Percentiles rank a stretch among this genome's conserved stretches.
phyloP scores from a whole-genome alignment of 1,140 invertebrate species.

The Grapholita molesta region DNA sequence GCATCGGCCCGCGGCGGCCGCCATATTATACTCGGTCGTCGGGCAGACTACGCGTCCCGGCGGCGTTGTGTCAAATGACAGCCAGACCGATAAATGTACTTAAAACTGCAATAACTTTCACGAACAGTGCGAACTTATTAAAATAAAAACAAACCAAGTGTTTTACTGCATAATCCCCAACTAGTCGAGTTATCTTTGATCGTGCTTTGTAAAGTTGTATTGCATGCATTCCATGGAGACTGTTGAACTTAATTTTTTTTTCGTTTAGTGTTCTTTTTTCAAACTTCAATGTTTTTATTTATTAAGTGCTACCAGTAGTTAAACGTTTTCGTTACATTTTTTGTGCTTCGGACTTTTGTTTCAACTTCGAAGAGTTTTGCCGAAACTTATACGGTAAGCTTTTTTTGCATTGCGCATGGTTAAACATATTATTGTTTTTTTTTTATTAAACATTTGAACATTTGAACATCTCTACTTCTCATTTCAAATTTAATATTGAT shows the following conservation, averaged over 20 bases:
- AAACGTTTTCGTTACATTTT: slow-evolving; percentile 27
- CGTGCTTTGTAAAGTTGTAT: slow-evolving; percentile 53
- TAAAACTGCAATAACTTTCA: slow-evolving; percentile 44
- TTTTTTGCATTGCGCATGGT: slow-evolving; percentile 13
- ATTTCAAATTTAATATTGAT: neutral
- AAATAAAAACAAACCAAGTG: slow-evolving; percentile 43
- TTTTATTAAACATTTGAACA: neutral
- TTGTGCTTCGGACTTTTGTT: slow-evolving; percentile 49
- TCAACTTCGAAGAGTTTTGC: slow-evolving; percentile 49
- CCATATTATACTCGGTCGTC: slow-evolving; percentile 61
- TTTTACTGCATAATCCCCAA: slow-evolving; percentile 30
- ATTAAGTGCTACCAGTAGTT: slow-evolving; percentile 29
- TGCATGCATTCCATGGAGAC: slow-evolving; percentile 71
- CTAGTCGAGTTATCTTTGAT: slow-evolving; percentile 21
- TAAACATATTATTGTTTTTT: slow-evolving; percentile 18
- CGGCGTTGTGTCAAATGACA: slow-evolving; percentile 57
- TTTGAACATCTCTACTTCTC: neutral
- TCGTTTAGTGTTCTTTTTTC: slow-evolving; percentile 63
- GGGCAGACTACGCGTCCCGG: slow-evolving; percentile 36
- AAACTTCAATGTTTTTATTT: slow-evolving; percentile 54
- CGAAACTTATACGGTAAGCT: slow-evolving; percentile 66
- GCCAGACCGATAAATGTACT: slow-evolving; percentile 41
- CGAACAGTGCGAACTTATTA: slow-evolving; percentile 33
- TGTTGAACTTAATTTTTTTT: slow-evolving; percentile 73
- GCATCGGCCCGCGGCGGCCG: slow-evolving; percentile 25